Evolutionary conservation across 2,888 invertebrate species (phyloP).

Genomic region (Theretra japonica): DNA sequence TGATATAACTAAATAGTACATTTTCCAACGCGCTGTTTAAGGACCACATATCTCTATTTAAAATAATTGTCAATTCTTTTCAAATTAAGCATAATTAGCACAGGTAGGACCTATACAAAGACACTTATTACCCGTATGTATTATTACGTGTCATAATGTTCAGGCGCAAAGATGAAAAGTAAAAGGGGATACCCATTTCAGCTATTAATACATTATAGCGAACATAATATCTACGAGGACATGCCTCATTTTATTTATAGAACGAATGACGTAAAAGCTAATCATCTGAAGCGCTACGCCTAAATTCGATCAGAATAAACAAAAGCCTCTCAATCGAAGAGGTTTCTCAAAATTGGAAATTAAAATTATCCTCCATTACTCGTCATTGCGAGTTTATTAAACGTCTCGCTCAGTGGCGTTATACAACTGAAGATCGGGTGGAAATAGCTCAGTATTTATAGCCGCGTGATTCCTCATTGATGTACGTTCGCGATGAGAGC

Average conservation of each 20-base stretch:
- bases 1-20: too few relatives aligned
- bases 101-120: too few relatives aligned
- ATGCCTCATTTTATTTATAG: neutral
- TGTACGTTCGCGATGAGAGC: neutral
- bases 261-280: neutral
- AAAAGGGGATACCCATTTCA: too few relatives aligned
- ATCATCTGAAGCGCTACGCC: neutral
- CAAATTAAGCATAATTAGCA: too few relatives aligned
- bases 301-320: neutral
- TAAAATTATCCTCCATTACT: neutral
- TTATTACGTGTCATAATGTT: too few relatives aligned
- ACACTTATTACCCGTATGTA: too few relatives aligned
- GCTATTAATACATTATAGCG: too few relatives aligned
- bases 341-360: slow-evolving; percentile 4
- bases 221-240: too few relatives aligned
- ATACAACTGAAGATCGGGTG: neutral
- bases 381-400: neutral
- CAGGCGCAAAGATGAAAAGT: too few relatives aligned
- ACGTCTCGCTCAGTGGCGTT: slow-evolving; percentile 5
- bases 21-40: too few relatives aligned
- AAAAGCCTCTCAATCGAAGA: neutral
- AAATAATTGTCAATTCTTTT: too few relatives aligned
- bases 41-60: too few relatives aligned
- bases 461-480: neutral
- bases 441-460: slow-evolving; percentile 20